phyloP scores from a whole-genome alignment of 2,888 invertebrate species.

The Eilema depressum region DNA sequence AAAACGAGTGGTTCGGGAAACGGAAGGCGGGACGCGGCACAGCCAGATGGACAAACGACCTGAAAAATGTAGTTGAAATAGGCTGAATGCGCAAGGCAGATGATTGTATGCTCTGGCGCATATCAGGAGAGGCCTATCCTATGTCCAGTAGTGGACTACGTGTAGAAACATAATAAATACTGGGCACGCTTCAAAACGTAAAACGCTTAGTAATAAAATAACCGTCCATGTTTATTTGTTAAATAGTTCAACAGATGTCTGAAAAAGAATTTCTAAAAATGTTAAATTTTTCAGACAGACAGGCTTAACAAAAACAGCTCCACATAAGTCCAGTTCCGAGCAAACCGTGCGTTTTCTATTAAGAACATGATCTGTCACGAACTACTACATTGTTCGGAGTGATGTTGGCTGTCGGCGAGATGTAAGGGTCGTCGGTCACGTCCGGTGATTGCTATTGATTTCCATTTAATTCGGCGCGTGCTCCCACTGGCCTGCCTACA shows the following conservation, averaged over 20 bases:
- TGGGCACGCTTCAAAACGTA: no score
- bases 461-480: slow-evolving; percentile 86
- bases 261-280: background rate
- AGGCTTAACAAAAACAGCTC: slow-evolving; percentile 7
- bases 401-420: slow-evolving; percentile 62
- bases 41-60: no score
- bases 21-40: no score
- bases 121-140: no score
- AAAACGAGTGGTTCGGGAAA: no score
- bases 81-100: no score
- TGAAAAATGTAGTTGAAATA: no score
- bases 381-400: slow-evolving; percentile 38
- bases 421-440: slow-evolving; percentile 77
- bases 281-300: background rate
- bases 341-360: slow-evolving; percentile 44
- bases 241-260: background rate
- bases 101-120: no score
- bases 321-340: background rate
- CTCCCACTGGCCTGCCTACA: slow-evolving; percentile 64
- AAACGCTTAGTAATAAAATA: background rate
- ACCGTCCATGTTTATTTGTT: background rate
- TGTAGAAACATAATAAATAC: no score
- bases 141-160: no score
- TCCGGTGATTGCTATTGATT: slow-evolving; percentile 81
- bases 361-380: slow-evolving; percentile 55